Evolutionary conservation across 2,113 vertebrate species (phyloP).

Genomic region (Gopherus evgoodei): DNA sequence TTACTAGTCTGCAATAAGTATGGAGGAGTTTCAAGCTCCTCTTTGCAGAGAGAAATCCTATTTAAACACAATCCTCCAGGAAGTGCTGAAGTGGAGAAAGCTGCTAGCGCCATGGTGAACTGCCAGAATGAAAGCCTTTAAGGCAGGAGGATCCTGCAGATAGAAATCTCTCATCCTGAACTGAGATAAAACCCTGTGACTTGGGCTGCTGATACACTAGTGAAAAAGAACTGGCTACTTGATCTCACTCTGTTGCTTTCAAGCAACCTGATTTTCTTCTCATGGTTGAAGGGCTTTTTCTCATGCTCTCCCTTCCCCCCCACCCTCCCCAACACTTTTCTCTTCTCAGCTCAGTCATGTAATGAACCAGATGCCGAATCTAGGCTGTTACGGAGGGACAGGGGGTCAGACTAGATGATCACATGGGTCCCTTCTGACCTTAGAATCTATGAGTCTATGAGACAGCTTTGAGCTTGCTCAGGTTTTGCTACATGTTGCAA

Average conservation of each 20-base stretch:
- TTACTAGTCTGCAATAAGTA: background rate
- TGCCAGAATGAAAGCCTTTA: background rate
- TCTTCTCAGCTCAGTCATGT: background rate
- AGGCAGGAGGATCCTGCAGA: background rate
- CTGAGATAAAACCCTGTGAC: background rate
- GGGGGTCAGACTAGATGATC: too few relatives aligned
- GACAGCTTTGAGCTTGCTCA: background rate
- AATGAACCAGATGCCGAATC: background rate
- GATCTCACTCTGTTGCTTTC: background rate
- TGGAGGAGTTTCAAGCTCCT: background rate
- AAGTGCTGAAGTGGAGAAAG: background rate
- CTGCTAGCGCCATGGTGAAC: accelerated
- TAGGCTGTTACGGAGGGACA: accelerated
- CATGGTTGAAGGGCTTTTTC: background rate
- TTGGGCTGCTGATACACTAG: background rate
- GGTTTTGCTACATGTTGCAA: background rate
- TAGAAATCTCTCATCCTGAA: constrained; percentile 1
- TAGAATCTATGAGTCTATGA: too few relatives aligned
- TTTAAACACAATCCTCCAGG: background rate
- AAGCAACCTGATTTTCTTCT: background rate
- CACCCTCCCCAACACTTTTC: background rate
- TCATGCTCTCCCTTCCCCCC: background rate
- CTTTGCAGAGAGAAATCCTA: constrained; percentile 31
- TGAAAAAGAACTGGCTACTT: background rate
- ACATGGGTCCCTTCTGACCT: too few relatives aligned